Evolutionary conservation across 2,113 vertebrate genomes (phyloP).

Genomic region (Onychostruthus taczanowskii): DNA sequence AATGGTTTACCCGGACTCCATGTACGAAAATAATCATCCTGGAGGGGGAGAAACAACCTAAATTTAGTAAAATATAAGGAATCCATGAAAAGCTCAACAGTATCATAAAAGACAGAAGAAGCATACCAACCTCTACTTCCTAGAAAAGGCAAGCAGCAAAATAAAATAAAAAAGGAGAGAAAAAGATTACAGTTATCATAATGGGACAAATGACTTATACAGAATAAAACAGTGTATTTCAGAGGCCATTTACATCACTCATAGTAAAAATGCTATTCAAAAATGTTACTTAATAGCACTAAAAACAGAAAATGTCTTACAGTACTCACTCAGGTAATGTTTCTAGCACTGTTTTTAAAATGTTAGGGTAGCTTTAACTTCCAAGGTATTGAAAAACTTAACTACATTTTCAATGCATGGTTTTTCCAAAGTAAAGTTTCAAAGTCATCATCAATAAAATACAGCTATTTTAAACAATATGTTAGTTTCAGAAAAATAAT

Average conservation of each 20-base stretch:
- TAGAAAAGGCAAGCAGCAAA: conserved; percentile 77
- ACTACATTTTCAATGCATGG: neutral
- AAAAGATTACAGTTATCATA: conserved; percentile 71
- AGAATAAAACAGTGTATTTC: conserved; percentile 16
- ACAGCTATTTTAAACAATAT: neutral
- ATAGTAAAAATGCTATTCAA: neutral
- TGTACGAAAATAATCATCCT: conserved; percentile 87
- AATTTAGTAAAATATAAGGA: conserved; percentile 40
- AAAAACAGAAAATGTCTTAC: neutral
- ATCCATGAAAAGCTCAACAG: conserved; percentile 18
- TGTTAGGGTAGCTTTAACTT: neutral
- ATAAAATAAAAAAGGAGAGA: conserved; percentile 59
- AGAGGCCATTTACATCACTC: neutral
- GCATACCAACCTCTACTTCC: conserved; percentile 87
- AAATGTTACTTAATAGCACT: neutral
- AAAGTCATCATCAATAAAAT: neutral
- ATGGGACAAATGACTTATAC: neutral
- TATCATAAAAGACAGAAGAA: conserved; percentile 61
- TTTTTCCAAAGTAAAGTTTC: neutral
- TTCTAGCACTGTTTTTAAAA: neutral
- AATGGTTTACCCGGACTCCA: conserved; percentile 92
- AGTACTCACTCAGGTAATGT: neutral
- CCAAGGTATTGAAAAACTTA: neutral
- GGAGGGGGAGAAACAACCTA: conserved; percentile 53
- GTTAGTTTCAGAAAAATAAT: neutral